phyloP scores from a whole-genome alignment of 2,888 invertebrate species.

The Limnephilus auricula region DNA sequence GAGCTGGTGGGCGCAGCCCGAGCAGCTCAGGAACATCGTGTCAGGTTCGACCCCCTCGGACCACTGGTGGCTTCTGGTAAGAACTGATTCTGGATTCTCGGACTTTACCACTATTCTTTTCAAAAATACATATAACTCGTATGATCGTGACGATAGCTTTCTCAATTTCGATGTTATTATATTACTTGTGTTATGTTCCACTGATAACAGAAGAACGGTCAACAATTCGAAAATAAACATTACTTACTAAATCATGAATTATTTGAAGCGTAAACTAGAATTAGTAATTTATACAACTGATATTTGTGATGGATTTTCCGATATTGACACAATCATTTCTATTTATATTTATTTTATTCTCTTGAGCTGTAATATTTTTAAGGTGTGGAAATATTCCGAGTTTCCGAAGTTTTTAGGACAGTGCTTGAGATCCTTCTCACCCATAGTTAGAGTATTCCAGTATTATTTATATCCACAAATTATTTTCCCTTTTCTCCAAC shows the following conservation, averaged over 20 bases:
- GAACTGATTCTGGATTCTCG: constrained; percentile 66
- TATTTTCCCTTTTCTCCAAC: not conserved
- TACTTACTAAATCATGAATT: not conserved
- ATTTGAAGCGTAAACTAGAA: too few relatives aligned
- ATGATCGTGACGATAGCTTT: not conserved
- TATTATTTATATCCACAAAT: not conserved
- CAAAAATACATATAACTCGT: not conserved
- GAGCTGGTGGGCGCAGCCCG: constrained; percentile 86
- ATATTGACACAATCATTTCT: not conserved
- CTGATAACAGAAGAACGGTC: not conserved
- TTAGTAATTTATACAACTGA: not conserved
- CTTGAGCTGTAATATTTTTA: not conserved
- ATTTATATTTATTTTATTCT: not conserved
- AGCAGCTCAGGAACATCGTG: constrained; percentile 85
- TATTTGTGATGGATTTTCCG: not conserved
- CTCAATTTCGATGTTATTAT: not conserved
- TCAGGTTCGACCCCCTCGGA: constrained; percentile 86
- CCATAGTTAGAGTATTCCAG: not conserved
- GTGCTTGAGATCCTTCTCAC: not conserved
- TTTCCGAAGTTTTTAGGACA: not conserved
- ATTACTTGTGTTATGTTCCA: not conserved
- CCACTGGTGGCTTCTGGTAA: constrained; percentile 82
- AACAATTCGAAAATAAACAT: not conserved
- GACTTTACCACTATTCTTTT: constrained; percentile 50
- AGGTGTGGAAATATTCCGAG: not conserved